phyloP scores from a whole-genome alignment of 2,888 invertebrate genomes.

The Tryphoninae sp. region DNA sequence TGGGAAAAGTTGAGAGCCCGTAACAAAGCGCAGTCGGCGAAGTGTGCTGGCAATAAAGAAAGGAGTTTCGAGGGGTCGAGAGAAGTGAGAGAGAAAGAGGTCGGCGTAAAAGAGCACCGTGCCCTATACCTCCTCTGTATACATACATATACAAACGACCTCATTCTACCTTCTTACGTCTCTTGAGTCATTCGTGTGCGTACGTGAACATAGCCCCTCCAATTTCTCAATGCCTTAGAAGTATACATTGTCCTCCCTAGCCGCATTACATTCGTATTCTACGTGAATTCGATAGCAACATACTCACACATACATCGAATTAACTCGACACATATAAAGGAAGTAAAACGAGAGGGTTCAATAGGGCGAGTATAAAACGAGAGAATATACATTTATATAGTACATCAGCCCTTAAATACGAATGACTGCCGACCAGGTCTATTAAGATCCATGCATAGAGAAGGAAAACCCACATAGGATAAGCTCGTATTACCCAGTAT shows the following conservation, averaged over 20 bases:
- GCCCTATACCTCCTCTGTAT: background rate
- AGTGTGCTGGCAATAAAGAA: conserved; percentile 64
- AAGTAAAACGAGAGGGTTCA: background rate
- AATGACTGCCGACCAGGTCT: conserved; percentile 3
- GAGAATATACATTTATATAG: background rate
- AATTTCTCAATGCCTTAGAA: conserved; percentile 8
- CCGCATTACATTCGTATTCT: conserved; percentile 1
- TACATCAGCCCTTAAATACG: conserved; percentile 25
- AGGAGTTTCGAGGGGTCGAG: conserved; percentile 26
- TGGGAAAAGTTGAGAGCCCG: conserved; percentile 70
- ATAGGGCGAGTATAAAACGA: conserved; percentile 8
- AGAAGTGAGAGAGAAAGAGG: conserved; percentile 20
- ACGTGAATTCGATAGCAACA: conserved; percentile 6
- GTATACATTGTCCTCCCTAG: background rate
- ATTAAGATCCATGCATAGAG: background rate
- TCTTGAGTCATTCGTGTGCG: background rate
- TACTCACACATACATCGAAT: conserved; percentile 10
- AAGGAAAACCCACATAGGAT: background rate
- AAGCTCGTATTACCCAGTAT: conserved; percentile 10
- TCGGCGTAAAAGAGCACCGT: conserved; percentile 35
- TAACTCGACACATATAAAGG: background rate
- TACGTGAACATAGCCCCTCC: background rate
- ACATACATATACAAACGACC: background rate
- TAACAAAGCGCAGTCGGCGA: conserved; percentile 66
- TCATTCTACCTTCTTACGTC: background rate